Percentiles rank a stretch among this genome's conserved stretches.
Evolutionary conservation across 2,113 vertebrate genomes (phyloP).

Genomic region (Rousettus leschenaultii): DNA sequence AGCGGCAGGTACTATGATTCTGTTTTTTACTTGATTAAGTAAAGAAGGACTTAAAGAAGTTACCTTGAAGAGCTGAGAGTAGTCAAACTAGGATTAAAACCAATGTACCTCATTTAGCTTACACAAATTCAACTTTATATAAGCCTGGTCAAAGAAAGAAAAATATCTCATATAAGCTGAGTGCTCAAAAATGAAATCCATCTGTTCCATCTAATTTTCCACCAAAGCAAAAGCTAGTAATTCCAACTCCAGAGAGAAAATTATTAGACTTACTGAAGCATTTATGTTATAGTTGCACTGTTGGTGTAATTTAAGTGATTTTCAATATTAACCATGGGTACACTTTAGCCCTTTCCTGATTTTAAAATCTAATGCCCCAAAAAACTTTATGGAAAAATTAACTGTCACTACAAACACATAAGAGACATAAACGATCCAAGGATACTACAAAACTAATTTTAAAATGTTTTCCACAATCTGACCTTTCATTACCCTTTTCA

Average conservation of each 20-base stretch:
- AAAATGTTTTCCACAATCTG: not conserved
- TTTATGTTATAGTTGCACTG: not conserved
- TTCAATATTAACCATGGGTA: not conserved
- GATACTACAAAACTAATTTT: not conserved
- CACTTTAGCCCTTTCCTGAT: not conserved
- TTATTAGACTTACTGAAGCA: not conserved
- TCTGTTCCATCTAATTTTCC: not conserved
- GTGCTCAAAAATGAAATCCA: not conserved
- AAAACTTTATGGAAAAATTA: not conserved
- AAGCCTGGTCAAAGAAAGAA: not conserved
- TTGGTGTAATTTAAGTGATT: not conserved
- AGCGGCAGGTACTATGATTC: not conserved
- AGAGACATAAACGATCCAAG: not conserved
- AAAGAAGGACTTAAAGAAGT: not conserved
- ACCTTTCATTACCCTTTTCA: not conserved
- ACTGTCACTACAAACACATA: not conserved
- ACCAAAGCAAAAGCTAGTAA: not conserved
- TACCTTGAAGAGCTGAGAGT: not conserved
- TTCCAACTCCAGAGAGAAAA: not conserved
- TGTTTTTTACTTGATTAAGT: not conserved
- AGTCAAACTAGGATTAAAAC: not conserved
- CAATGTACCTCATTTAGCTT: not conserved
- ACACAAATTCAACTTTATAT: not conserved
- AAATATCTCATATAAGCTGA: not conserved
- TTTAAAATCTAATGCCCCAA: conserved; percentile 13